Conservation (phyloP, 30 jellyfish, hydroid and myxozoan species). For the Turritopsis rubra region DNA sequence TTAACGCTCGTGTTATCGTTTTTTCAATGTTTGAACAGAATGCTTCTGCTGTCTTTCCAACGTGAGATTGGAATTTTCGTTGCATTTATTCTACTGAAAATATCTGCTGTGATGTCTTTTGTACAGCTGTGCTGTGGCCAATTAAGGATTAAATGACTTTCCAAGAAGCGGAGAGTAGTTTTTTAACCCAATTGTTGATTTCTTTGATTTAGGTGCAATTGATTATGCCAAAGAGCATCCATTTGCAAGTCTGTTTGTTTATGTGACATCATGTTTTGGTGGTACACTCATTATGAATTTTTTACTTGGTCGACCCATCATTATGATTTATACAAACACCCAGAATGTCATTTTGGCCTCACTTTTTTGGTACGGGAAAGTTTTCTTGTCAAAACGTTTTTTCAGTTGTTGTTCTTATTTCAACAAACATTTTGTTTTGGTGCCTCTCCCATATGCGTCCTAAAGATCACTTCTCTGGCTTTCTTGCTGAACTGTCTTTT, state of each 20-base stretch:
- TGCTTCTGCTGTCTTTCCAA: too few species aligned
- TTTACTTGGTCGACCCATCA: slow-evolving; percentile 57
- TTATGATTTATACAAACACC: slow-evolving; percentile 39
- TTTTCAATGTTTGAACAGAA: too few species aligned
- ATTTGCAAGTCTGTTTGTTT: slow-evolving; percentile 67
- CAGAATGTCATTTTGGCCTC: slow-evolving; percentile 32
- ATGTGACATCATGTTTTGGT: slow-evolving; percentile 69
- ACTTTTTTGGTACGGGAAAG: slow-evolving; percentile 38
- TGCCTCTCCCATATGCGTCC: background rate
- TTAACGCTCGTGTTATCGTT: too few species aligned
- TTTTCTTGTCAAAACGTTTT: too few species aligned
- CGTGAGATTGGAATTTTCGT: too few species aligned
- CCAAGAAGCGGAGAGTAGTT: too few species aligned
- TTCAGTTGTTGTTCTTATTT: background rate
- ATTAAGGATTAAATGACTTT: too few species aligned
- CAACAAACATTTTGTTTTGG: background rate
- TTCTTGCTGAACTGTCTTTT: background rate
- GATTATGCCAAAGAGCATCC: slow-evolving; percentile 68
- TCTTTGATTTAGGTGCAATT: slow-evolving; percentile 32
- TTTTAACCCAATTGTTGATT: background rate
- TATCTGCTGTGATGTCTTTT: too few species aligned
- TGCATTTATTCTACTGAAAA: too few species aligned
- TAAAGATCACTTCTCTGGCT: background rate
- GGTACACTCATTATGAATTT: slow-evolving; percentile 54
- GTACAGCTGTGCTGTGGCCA: too few species aligned